Conservation (phyloP, 2,797 vertebrate genomes). For the Micrastur ruficollis region DNA sequence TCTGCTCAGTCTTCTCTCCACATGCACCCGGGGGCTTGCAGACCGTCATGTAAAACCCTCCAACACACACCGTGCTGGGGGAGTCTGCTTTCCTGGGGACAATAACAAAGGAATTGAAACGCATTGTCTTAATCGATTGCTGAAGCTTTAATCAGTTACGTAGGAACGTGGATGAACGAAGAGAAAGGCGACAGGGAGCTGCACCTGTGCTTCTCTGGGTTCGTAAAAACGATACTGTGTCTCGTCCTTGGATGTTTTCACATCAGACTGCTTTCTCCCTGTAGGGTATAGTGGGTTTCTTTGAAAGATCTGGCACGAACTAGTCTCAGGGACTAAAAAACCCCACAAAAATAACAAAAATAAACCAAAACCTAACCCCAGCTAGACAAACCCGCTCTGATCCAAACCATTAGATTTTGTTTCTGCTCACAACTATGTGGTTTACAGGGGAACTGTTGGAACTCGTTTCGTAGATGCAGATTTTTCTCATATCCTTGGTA, state of each 20-base stretch:
- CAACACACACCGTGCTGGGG: background rate
- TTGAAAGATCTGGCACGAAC: background rate
- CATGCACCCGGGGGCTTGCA: fast-evolving
- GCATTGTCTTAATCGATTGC: background rate
- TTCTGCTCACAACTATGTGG: background rate
- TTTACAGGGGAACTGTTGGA: background rate
- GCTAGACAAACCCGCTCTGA: background rate
- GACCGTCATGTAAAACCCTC: background rate
- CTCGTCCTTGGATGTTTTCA: background rate
- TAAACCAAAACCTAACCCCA: background rate
- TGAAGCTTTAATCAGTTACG: background rate
- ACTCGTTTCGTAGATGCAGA: background rate
- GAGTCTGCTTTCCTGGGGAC: background rate
- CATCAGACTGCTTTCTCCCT: background rate
- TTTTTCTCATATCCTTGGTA: background rate
- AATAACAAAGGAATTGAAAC: background rate
- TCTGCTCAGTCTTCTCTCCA: background rate
- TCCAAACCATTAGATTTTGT: background rate
- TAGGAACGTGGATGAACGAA: background rate
- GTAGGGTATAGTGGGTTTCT: fast-evolving
- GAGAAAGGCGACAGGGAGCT: background rate
- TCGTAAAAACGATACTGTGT: background rate
- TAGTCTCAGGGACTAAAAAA: background rate
- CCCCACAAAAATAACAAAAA: background rate
- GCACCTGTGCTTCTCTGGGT: background rate